These are phyloP conservation scores for Sebastes iracundus DNA, from an alignment of 2,797 vertebrate species.

Conservation along the genomic window DNA sequence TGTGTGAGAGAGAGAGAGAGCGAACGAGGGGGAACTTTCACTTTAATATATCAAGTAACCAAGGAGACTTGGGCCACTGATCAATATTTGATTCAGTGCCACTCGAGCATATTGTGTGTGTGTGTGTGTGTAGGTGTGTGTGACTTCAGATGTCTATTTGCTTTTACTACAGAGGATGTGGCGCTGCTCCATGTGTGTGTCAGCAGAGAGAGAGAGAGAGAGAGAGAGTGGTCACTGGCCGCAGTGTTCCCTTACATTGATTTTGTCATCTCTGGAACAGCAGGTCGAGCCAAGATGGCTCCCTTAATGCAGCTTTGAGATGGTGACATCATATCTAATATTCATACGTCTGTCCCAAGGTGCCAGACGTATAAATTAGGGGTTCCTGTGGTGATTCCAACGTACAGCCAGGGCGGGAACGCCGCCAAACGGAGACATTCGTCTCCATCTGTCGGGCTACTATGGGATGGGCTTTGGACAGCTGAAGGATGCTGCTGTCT, in stretches of 20 bases:
- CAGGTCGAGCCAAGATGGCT: slow-evolving; percentile 20
- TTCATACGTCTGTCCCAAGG: neutral
- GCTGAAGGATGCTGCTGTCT: neutral
- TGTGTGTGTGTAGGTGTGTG: neutral
- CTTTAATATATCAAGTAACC: slow-evolving; percentile 69
- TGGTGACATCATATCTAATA: slow-evolving; percentile 19
- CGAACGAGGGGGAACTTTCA: slow-evolving; percentile 40
- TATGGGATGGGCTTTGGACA: neutral
- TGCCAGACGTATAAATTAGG: neutral
- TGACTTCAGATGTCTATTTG: neutral
- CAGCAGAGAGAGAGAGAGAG: slow-evolving; percentile 22
- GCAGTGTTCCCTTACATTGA: slow-evolving; percentile 19
- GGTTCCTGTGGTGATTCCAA: neutral
- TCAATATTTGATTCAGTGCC: slow-evolving; percentile 68
- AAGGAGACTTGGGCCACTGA: slow-evolving; percentile 46
- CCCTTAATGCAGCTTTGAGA: neutral
- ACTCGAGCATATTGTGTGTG: slow-evolving; percentile 29
- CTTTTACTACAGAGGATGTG: slow-evolving; percentile 40
- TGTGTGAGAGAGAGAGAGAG: neutral
- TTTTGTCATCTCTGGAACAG: slow-evolving; percentile 7
- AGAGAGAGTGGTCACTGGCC: neutral
- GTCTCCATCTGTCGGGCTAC: neutral
- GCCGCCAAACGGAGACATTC: neutral
- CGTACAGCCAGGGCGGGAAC: neutral
- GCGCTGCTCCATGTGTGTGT: slow-evolving; percentile 37